These are phyloP conservation scores for Cantharis rustica DNA, from an alignment of 2,888 invertebrate species.

Conservation along the genomic window DNA sequence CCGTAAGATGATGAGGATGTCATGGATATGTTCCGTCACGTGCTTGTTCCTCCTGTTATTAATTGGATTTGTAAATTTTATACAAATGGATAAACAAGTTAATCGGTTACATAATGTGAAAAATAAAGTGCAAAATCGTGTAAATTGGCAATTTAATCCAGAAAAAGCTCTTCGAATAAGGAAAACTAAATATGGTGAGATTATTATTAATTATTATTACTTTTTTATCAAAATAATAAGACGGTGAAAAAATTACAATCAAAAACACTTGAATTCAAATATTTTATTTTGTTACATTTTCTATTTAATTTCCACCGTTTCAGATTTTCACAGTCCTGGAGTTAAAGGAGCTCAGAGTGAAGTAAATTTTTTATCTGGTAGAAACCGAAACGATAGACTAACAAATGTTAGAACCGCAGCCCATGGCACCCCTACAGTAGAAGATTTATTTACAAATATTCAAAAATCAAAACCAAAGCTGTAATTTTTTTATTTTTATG, in stretches of 20 bases:
- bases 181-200: not conserved
- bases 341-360: not conserved
- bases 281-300: too few relatives aligned
- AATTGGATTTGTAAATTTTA: not conserved
- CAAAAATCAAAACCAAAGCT: not conserved
- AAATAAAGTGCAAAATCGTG: not conserved
- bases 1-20: not conserved
- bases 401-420: not conserved
- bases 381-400: not conserved
- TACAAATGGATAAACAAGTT: not conserved
- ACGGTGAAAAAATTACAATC: too few relatives aligned
- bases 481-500: not conserved
- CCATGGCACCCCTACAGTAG: not conserved
- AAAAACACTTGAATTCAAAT: too few relatives aligned
- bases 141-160: not conserved
- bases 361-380: not conserved
- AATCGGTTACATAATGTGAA: not conserved
- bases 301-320: not conserved
- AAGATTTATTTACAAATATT: not conserved
- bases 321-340: conserved; percentile 7
- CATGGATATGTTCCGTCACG: not conserved
- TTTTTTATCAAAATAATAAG: not conserved
- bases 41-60: not conserved
- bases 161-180: not conserved
- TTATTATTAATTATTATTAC: not conserved